These are phyloP conservation scores for Dicrostonyx torquatus DNA, from an alignment of 2,797 vertebrate species.

Conservation along the genomic window DNA sequence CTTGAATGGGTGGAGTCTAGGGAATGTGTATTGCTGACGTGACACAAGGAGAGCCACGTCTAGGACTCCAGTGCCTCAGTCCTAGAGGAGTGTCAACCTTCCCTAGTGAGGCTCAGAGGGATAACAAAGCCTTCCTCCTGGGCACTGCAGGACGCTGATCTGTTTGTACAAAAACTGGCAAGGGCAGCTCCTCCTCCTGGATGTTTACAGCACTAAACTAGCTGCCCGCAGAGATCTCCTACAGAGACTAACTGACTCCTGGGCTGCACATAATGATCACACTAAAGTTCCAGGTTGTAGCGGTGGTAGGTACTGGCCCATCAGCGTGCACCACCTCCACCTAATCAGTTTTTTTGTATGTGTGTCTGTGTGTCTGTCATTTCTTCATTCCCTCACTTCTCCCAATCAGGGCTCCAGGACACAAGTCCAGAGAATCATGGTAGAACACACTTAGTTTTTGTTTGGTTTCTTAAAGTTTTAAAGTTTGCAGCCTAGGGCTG, in stretches of 20 bases:
- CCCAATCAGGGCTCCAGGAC: background rate
- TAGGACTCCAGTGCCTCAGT: background rate
- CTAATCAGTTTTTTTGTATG: background rate
- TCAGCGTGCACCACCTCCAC: background rate
- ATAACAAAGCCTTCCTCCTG: background rate
- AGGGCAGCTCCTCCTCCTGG: background rate
- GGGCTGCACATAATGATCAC: background rate
- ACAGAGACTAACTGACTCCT: background rate
- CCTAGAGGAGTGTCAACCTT: background rate
- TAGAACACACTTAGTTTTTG: background rate
- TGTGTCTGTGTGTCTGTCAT: background rate
- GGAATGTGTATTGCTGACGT: too few relatives aligned
- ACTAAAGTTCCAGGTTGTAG: background rate
- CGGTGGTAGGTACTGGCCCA: background rate
- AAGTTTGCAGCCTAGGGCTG: background rate
- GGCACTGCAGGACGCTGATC: background rate
- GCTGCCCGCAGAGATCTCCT: background rate
- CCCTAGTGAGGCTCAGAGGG: too few relatives aligned
- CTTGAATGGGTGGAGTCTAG: background rate
- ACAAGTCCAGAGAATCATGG: rapidly evolving
- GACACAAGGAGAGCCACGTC: background rate
- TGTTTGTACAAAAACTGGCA: background rate
- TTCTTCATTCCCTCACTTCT: background rate
- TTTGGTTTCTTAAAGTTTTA: constrained; percentile 6
- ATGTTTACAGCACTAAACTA: too few relatives aligned